These are phyloP conservation scores for Urosaurus nigricauda DNA, from an alignment of 2,797 vertebrate genomes.

Conservation along the genomic window DNA sequence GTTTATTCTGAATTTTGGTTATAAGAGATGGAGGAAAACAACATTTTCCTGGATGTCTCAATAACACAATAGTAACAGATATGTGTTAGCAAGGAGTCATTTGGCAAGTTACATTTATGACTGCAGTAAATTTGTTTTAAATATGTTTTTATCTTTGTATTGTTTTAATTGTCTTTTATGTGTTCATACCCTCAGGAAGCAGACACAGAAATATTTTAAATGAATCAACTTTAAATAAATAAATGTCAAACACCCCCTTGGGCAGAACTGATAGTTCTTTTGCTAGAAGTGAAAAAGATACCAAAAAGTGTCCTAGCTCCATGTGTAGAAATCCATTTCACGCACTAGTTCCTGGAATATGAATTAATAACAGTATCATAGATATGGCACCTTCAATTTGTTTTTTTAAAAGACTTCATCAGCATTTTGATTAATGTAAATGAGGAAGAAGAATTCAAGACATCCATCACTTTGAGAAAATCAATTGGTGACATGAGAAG, in stretches of 20 bases:
- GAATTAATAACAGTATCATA: conserved; percentile 75
- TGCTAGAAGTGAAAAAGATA: conserved; percentile 49
- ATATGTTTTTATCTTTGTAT: no score
- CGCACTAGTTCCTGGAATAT: conserved; percentile 66
- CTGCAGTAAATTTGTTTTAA: no score
- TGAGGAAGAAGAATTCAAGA: conserved; percentile 58
- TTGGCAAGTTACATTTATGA: no score
- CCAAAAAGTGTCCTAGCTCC: conserved; percentile 57
- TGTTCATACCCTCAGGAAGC: no score
- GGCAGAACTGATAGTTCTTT: conserved; percentile 52
- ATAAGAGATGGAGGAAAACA: no score
- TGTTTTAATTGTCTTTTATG: neutral
- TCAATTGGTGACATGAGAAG: conserved; percentile 42
- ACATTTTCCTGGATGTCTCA: no score
- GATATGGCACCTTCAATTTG: conserved; percentile 69
- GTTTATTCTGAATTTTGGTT: no score
- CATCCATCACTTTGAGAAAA: conserved; percentile 44
- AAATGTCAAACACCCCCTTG: neutral
- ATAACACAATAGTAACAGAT: no score
- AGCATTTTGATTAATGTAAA: conserved; percentile 75
- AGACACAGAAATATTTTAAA: no score
- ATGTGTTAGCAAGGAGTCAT: no score
- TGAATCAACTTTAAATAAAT: no score
- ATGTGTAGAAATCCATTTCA: conserved; percentile 68
- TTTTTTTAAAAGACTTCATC: conserved; percentile 58